Evolutionary conservation across 1,140 invertebrate species (phyloP), one percentile per base, ranked within the genome.

Genomic region (Heliconius hermathena): DNA sequence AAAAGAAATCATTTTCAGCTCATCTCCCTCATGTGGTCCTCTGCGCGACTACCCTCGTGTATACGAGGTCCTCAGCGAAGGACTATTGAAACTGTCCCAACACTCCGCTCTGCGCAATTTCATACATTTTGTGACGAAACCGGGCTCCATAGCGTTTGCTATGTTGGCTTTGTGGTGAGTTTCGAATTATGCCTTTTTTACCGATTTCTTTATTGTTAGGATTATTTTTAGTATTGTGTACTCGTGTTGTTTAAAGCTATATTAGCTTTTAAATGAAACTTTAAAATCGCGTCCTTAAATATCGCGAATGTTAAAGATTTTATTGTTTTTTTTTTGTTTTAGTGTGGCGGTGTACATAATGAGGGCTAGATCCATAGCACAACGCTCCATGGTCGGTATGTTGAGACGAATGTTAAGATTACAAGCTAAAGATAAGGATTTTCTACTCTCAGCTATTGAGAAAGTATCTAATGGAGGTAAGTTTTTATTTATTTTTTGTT

Each of bases 361-460:
- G 80, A 95, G 96, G 49, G 96, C 97, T 1, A 95, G 96, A 78
- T 95, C 96, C 0, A 84, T 93, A 8, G 97, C 97, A 9, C 96
- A 96, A 82, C 94, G 91, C 71, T 94, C 96, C 81, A 96, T 97
- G 95, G 96, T 97, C 38, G 89, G 92, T 46, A 95, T 97, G 54
- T 91, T 97, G 60, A 95, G 96, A 22, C 95, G 96, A 57, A 97
- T 97, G 95, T 91, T 97, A 52, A 92, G 96, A 57, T 89, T 97
- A 82, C 96, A 97, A 87, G 96, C 96, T 1, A 96, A 96, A 89
- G 97, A 98, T 89, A 97, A 97, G 90, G 96, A 97, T 83, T 97
- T 97, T 92, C 93, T 97, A 66, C 92, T 97, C n/a, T 88, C 93
- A 49, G 95, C 94, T 84, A 96, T 96, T 83, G 89, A 94, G 71